Percentiles rank a stretch among this genome's conserved stretches.
Evolutionary conservation across 2,888 invertebrate genomes (phyloP).

Genomic region (Geotrupes spiniger): DNA sequence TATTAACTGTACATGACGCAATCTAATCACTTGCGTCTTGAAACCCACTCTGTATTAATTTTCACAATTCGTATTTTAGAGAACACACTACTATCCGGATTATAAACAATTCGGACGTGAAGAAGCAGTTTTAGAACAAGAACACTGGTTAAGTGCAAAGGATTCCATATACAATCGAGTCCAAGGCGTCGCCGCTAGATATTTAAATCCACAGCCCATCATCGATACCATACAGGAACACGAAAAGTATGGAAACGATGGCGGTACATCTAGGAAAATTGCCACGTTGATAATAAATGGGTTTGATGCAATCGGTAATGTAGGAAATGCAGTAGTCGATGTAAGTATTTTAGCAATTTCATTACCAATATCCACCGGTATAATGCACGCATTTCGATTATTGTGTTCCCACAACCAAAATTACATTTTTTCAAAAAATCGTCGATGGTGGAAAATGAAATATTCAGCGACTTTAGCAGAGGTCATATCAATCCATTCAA

Average conservation of each 20-base stretch:
- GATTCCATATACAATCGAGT: conserved; percentile 42
- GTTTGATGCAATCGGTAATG: conserved; percentile 58
- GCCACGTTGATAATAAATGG: conserved; percentile 66
- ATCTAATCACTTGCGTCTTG: no score
- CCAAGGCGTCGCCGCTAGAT: conserved; percentile 39
- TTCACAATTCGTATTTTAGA: conserved; percentile 6
- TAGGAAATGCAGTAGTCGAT: conserved; percentile 41
- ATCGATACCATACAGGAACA: conserved; percentile 73
- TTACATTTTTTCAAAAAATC: no score
- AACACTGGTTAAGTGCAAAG: conserved; percentile 38
- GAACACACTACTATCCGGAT: conserved; percentile 12
- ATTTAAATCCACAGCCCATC: conserved; percentile 61
- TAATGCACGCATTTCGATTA: neutral
- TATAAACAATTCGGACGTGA: conserved; percentile 36
- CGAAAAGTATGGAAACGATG: conserved; percentile 77
- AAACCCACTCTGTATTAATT: no score
- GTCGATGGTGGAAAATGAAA: no score
- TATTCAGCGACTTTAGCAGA: no score
- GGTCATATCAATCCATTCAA: no score
- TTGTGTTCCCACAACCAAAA: neutral
- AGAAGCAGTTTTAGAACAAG: conserved; percentile 39
- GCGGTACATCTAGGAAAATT: conserved; percentile 63
- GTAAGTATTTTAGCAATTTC: conserved; percentile 31
- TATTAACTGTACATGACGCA: no score
- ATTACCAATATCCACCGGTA: no score